These are phyloP conservation scores for Epinephelus coioides DNA, from an alignment of 2,797 vertebrate genomes.

Conservation along the genomic window DNA sequence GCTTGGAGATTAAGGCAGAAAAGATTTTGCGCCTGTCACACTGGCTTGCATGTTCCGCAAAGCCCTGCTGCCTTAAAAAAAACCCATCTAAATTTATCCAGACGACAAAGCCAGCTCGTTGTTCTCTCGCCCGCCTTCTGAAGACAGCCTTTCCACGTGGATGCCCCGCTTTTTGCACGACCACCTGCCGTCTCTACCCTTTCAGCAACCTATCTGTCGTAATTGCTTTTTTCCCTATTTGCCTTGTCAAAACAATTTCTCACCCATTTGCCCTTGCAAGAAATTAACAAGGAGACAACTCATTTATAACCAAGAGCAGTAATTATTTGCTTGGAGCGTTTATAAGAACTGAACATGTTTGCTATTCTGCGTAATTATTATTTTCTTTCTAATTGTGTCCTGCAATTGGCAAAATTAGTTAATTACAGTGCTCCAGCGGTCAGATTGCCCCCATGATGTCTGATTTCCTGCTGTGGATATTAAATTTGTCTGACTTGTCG, in stretches of 20 bases:
- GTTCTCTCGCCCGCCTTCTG: not conserved
- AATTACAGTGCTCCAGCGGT: constrained; percentile 68
- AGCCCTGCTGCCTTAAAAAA: constrained; percentile 7
- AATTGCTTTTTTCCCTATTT: constrained; percentile 75
- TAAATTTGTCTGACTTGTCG: constrained; percentile 25
- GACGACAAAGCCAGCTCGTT: not conserved
- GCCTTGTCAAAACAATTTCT: constrained; percentile 63
- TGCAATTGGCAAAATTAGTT: constrained; percentile 70
- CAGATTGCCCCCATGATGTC: constrained; percentile 33
- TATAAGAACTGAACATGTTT: constrained; percentile 70
- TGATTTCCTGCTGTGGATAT: constrained; percentile 33
- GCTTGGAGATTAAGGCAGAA: constrained; percentile 46
- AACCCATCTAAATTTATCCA: constrained; percentile 4
- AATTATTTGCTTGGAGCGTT: constrained; percentile 73
- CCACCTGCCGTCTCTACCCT: constrained; percentile 62
- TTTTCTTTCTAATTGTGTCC: constrained; percentile 66
- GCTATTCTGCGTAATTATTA: constrained; percentile 61
- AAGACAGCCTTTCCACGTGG: constrained; percentile 12
- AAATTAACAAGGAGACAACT: constrained; percentile 71
- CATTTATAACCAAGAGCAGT: constrained; percentile 69
- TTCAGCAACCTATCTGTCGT: constrained; percentile 56
- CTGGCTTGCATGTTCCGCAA: constrained; percentile 14
- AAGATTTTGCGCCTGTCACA: constrained; percentile 50
- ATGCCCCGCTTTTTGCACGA: constrained; percentile 11
- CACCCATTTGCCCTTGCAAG: constrained; percentile 55